Evolutionary conservation across 1,140 invertebrate genomes (phyloP).

Genomic region (Oscheius sp.): DNA sequence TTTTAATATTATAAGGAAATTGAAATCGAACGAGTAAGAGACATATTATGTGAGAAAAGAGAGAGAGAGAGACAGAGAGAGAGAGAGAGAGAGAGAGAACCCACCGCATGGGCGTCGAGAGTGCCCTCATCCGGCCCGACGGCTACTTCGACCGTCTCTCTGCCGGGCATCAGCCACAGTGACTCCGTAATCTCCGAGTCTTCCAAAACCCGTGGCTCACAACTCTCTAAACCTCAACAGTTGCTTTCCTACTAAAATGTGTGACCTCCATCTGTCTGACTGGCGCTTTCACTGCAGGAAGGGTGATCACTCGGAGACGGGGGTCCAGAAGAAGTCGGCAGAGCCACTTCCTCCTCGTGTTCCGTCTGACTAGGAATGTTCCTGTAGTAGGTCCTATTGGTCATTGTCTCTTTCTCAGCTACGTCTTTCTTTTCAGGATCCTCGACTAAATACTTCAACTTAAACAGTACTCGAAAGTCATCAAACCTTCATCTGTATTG

Average conservation of each 20-base stretch:
- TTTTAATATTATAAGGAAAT: too few relatives aligned
- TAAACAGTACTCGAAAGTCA: background rate
- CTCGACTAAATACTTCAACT: background rate
- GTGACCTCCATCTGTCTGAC: conserved; percentile 3
- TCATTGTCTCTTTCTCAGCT: conserved; percentile 1
- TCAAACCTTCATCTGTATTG: background rate
- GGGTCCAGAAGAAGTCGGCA: background rate
- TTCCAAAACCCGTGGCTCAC: conserved; percentile 19
- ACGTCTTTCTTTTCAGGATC: background rate
- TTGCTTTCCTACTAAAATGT: background rate
- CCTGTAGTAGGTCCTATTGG: conserved; percentile 25
- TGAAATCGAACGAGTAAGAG: too few relatives aligned
- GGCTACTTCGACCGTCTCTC: conserved; percentile 13
- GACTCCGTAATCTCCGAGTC: conserved; percentile 26
- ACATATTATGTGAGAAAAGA: background rate
- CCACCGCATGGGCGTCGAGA: background rate
- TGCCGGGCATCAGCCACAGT: conserved; percentile 27
- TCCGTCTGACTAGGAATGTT: conserved; percentile 18
- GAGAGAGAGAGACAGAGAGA: background rate
- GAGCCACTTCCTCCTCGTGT: background rate
- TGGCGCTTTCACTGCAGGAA: background rate
- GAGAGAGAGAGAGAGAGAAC: background rate
- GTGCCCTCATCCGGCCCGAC: conserved; percentile 3
- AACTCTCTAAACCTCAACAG: conserved; percentile 3
- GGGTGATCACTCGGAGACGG: background rate